Evolutionary conservation across 2,888 invertebrate species (phyloP).

Genomic region (Baccha elongata): DNA sequence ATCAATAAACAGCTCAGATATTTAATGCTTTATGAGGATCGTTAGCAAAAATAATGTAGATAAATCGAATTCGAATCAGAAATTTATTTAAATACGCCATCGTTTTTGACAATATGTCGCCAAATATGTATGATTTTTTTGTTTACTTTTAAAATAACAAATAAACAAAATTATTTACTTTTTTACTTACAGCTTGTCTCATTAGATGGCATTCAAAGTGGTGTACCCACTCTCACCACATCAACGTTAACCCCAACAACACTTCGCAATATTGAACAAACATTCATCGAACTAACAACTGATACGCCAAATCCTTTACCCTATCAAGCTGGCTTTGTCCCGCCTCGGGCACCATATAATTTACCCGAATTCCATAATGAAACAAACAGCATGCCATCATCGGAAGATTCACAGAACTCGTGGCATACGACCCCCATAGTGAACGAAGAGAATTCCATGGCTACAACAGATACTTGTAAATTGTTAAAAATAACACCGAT

Average conservation of each 20-base stretch:
- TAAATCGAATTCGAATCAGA: too few species aligned
- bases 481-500: conserved; percentile 4
- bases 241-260: conserved; percentile 97
- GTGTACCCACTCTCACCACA: conserved; percentile 95
- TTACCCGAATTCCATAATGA: conserved; percentile 74
- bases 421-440: conserved; percentile 78
- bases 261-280: conserved; percentile 94
- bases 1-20: neutral
- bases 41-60: too few species aligned
- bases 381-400: conserved; percentile 80
- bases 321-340: conserved; percentile 96
- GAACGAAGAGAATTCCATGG: conserved; percentile 79
- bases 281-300: conserved; percentile 93
- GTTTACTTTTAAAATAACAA: too few species aligned
- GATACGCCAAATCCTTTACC: conserved; percentile 88
- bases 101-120: too few species aligned
- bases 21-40: too few species aligned
- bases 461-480: conserved; percentile 82
- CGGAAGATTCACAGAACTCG: conserved; percentile 81
- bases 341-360: conserved; percentile 86
- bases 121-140: too few species aligned
- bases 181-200: conserved; percentile 88
- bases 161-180: too few species aligned
- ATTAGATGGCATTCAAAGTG: conserved; percentile 93
- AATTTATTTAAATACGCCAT: too few species aligned